Conservation (phyloP, 2,888 invertebrate species). For the Conomelus anceps region DNA sequence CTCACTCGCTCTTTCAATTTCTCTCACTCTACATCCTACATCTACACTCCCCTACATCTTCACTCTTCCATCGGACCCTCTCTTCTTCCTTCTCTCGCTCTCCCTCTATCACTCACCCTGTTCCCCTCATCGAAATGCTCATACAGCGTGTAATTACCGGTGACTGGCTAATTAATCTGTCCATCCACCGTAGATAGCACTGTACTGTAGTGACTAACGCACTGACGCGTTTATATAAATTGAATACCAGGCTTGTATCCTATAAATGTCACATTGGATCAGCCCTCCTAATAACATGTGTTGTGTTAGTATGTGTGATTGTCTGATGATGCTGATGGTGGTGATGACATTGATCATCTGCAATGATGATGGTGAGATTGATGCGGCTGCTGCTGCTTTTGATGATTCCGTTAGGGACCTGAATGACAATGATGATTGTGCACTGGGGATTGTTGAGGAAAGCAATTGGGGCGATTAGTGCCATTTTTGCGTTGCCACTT, state of each 20-base stretch:
- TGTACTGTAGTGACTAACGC: not conserved
- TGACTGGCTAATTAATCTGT: not conserved
- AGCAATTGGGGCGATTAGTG: not conserved
- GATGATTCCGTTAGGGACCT: not conserved
- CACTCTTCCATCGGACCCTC: not conserved
- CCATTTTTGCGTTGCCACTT: not conserved
- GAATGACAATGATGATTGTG: not conserved
- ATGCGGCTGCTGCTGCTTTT: not conserved
- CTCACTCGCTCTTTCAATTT: too few relatives aligned
- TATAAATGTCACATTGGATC: not conserved
- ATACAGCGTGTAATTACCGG: not conserved
- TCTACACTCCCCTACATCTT: not conserved
- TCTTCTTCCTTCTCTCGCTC: not conserved
- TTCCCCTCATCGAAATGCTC: slow-evolving; percentile 1
- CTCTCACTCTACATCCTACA: not conserved
- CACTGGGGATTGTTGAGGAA: not conserved
- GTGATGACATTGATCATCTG: not conserved
- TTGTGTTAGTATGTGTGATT: not conserved
- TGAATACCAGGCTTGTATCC: not conserved
- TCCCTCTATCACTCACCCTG: not conserved
- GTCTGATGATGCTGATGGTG: not conserved
- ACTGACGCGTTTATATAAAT: not conserved
- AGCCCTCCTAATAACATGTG: not conserved
- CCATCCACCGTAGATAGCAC: not conserved
- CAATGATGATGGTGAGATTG: not conserved